Conservation (phyloP, 1,140 invertebrate species). For the Eulimnadia texana region DNA sequence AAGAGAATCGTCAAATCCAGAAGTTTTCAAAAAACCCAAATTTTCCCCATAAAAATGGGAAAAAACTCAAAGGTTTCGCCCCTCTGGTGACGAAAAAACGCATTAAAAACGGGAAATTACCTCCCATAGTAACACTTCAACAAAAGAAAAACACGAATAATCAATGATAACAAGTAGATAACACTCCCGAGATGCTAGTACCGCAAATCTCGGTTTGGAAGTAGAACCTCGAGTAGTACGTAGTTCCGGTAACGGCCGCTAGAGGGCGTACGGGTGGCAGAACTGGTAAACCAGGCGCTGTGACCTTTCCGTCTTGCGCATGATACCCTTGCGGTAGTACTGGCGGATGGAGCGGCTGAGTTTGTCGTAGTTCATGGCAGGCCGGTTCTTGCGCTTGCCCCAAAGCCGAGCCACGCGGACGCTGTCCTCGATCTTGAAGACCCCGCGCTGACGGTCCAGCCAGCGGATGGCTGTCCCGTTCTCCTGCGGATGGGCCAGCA, state of each 20-base stretch:
- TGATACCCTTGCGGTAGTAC: slow-evolving; percentile 99
- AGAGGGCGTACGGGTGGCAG: slow-evolving; percentile 82
- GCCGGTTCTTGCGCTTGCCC: slow-evolving; percentile 93
- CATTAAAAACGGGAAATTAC: no score
- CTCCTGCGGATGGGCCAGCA: slow-evolving; percentile 66
- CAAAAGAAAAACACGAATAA: no score
- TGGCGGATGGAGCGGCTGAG: slow-evolving; percentile 92
- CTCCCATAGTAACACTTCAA: no score
- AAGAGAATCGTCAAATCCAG: slow-evolving; percentile 22
- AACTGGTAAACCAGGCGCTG: slow-evolving; percentile 98
- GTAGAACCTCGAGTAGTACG: background rate
- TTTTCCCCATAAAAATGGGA: background rate
- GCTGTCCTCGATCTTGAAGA: slow-evolving; percentile 99
- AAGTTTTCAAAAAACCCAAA: background rate
- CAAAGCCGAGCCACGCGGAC: slow-evolving; percentile 87
- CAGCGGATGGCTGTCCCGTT: slow-evolving; percentile 91
- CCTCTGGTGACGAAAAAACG: no score
- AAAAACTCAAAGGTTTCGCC: no score
- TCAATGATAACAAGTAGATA: no score
- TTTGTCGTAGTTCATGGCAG: slow-evolving; percentile 99
- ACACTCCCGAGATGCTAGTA: background rate
- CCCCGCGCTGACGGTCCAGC: slow-evolving; percentile 82
- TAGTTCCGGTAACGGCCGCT: background rate
- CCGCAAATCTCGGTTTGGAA: background rate
- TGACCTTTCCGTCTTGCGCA: slow-evolving; percentile 97